Percentiles rank a stretch among this genome's conserved stretches.
These are phyloP conservation scores for Pseudolaguvia tuberculata DNA, from an alignment of 2,113 vertebrate genomes.

Conservation along the genomic window DNA sequence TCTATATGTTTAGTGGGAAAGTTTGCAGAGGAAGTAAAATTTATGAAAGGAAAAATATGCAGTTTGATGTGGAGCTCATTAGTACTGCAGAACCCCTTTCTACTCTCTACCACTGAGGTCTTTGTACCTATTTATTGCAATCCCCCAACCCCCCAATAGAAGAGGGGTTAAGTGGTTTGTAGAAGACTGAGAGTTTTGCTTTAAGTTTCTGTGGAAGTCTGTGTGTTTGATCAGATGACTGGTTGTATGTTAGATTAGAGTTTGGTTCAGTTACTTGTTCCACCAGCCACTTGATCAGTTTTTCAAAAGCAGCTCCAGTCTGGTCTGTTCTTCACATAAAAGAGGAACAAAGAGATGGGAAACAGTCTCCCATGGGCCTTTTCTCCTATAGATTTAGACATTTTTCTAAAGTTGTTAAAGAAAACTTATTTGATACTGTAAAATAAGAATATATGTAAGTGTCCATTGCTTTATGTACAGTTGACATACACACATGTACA, in stretches of 20 bases:
- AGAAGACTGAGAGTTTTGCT: constrained; percentile 27
- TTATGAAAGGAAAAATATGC: constrained; percentile 17
- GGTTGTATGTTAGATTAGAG: constrained; percentile 27
- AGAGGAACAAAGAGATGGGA: constrained; percentile 24
- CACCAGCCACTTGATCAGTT: constrained; percentile 19
- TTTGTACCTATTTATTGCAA: constrained; percentile 13
- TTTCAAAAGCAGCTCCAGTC: constrained; percentile 30
- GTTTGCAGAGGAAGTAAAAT: constrained; percentile 21
- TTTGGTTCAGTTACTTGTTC: constrained; percentile 30
- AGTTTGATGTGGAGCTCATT: constrained; percentile 17
- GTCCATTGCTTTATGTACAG: neutral
- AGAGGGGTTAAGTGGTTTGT: constrained; percentile 42
- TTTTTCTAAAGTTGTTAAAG: neutral
- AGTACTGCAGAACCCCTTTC: neutral
- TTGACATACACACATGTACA: neutral
- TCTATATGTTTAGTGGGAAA: neutral
- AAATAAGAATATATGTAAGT: neutral
- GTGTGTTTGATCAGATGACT: constrained; percentile 34
- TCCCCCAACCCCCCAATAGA: constrained; percentile 21
- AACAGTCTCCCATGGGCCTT: constrained; percentile 4
- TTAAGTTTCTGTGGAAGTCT: constrained; percentile 36
- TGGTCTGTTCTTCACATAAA: constrained; percentile 29
- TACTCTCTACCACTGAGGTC: neutral
- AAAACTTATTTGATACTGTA: neutral
- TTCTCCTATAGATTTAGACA: neutral